These are phyloP conservation scores for Dasyurus viverrinus DNA, from an alignment of 2,113 vertebrate genomes.

Conservation along the genomic window DNA sequence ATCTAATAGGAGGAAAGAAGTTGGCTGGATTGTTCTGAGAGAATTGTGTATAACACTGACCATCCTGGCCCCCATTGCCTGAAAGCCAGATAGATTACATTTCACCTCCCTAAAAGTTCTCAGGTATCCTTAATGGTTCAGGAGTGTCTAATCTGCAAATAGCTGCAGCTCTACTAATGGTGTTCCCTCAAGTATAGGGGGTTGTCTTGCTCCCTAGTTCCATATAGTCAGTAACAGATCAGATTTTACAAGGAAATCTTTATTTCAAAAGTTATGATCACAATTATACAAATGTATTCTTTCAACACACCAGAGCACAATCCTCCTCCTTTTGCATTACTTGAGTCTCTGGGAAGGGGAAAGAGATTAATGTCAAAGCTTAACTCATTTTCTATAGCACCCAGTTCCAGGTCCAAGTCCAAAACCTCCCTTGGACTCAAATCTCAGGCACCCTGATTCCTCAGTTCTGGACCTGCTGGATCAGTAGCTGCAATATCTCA, in stretches of 20 bases:
- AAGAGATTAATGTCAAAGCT: background rate
- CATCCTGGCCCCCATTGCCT: background rate
- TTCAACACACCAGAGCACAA: background rate
- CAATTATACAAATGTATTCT: background rate
- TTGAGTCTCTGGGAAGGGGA: background rate
- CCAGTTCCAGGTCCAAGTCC: background rate
- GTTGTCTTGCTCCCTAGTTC: background rate
- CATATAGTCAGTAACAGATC: background rate
- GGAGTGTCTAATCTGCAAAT: background rate
- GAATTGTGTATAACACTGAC: background rate
- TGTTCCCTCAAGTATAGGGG: background rate
- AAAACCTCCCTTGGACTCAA: background rate
- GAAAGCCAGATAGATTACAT: background rate
- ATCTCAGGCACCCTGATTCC: background rate
- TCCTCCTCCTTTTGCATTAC: background rate
- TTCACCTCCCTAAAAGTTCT: background rate
- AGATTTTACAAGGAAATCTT: background rate
- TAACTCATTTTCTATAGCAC: background rate
- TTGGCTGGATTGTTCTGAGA: background rate
- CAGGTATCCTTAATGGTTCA: background rate
- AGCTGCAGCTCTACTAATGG: background rate
- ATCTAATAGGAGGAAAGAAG: background rate
- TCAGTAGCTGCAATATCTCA: background rate
- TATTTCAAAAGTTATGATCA: background rate
- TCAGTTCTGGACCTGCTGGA: background rate